Base-by-base conservation (phyloP, 2,113 vertebrate genomes). In the Ammodytes marinus region DNA sequence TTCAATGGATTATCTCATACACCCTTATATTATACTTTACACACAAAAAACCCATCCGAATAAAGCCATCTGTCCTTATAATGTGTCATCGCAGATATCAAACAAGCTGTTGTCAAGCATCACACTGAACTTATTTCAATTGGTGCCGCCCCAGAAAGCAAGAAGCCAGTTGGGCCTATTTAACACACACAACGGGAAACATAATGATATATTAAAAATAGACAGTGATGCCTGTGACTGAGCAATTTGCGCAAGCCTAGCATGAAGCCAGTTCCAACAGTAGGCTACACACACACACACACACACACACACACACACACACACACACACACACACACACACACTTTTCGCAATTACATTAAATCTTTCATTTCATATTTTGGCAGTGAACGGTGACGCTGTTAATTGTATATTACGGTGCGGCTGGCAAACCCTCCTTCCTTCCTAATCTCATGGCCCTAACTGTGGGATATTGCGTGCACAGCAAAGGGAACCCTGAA, bases 331-430 rank as follows among this genome's bases (percentile, higher is more conserved):
- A 27, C 27, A 27, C 27, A 27, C 74, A 82, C 82, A 58, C 72
- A 57, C 66, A 54, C 69, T 54, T 12, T 50, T 27, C 27, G 47
- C 77, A 82, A 63, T 82, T 74, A 75, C 78, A 91, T 88, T 86
- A 84, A 90, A 77, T 82, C 80, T 76, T 86, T 75, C 84, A 89
- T 90, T 87, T 84, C 82, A 75, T 67, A 82, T 86, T 88, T 85
- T 90, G 89, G 88, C 92, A 87, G 19, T 13, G 59, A 71, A 78
- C 74, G 42, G 27, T 39, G 78, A 70, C 19, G 77, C 80, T 77
- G 77, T 77, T 93, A 90, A 92, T 91, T 91, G 85, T 92, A 81
- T 83, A 91, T 93, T 88, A 83, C 76, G 55, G 55, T 67, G 85
- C 89, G 93, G 83, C 90, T 91, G 84, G 85, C 88, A 43, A 27